phyloP scores from a whole-genome alignment of 2,113 vertebrate genomes.

The Hydropotes inermis region DNA sequence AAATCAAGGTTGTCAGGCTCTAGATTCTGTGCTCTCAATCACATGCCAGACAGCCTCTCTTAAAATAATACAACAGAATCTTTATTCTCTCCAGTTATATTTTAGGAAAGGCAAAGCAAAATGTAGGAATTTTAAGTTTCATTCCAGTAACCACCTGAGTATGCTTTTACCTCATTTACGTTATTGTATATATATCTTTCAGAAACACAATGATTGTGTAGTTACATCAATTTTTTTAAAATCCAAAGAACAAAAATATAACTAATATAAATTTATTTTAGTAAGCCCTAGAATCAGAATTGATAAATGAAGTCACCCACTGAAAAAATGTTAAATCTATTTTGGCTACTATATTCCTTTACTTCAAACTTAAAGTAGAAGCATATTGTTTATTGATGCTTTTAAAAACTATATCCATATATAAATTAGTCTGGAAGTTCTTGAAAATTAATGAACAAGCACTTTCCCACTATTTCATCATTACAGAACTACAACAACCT shows the following conservation, averaged over 20 bases:
- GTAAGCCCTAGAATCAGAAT: conserved; percentile 22
- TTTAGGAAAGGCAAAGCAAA: conserved; percentile 56
- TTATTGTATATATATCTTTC: not conserved
- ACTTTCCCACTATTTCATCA: not conserved
- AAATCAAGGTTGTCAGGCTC: not conserved
- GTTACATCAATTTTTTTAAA: not conserved
- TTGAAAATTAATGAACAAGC: conserved; percentile 20
- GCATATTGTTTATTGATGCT: not conserved
- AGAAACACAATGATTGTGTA: not conserved
- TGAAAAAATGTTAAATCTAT: conserved; percentile 10
- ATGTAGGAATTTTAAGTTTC: not conserved
- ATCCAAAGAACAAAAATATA: not conserved
- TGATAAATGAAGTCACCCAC: not conserved
- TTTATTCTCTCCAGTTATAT: not conserved
- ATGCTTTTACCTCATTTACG: not conserved
- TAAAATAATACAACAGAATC: not conserved
- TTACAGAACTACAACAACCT: not conserved
- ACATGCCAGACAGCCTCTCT: not conserved
- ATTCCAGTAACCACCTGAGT: not conserved
- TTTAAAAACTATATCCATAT: conserved; percentile 4
- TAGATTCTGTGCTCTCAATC: not conserved
- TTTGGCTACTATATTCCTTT: not conserved
- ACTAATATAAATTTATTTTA: conserved; percentile 40
- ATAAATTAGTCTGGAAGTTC: conserved; percentile 42
- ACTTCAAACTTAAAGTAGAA: not conserved